Evolutionary conservation across 1,140 invertebrate species (phyloP).

Genomic region (Polyergus mexicanus): DNA sequence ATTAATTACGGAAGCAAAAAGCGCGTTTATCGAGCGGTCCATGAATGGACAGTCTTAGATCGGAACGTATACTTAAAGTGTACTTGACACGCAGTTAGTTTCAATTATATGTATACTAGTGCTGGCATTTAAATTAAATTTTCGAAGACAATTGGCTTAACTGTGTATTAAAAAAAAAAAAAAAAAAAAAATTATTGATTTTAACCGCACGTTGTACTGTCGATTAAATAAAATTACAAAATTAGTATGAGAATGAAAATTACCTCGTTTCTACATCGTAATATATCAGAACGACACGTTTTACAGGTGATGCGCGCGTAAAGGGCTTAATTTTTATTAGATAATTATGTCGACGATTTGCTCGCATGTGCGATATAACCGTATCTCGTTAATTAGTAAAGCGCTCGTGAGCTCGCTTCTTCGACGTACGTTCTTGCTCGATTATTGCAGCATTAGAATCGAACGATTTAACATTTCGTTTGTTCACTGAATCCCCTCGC

Average conservation of each 20-base stretch:
- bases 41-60: conserved; percentile 36
- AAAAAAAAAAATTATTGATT: background rate
- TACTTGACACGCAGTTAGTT: background rate
- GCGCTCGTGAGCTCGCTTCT: conserved; percentile 10
- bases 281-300: background rate
- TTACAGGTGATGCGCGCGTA: background rate
- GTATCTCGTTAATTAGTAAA: conserved; percentile 36
- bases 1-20: conserved; percentile 63
- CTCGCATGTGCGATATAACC: background rate
- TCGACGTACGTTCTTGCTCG: conserved; percentile 3
- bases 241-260: background rate
- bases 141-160: background rate
- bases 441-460: conserved; percentile 12
- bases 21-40: conserved; percentile 8
- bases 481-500: background rate
- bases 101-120: background rate
- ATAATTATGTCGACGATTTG: conserved; percentile 12
- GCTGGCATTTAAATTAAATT: background rate
- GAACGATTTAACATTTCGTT: conserved; percentile 13
- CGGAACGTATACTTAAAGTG: conserved; percentile 7
- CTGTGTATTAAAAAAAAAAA: background rate
- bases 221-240: background rate
- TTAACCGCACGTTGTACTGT: background rate
- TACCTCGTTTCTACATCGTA: background rate
- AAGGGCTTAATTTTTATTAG: conserved; percentile 20